Evolutionary conservation across 1,140 invertebrate genomes (phyloP), one percentile per base, ranked within the genome.

Genomic region (Eurosta solidaginis): DNA sequence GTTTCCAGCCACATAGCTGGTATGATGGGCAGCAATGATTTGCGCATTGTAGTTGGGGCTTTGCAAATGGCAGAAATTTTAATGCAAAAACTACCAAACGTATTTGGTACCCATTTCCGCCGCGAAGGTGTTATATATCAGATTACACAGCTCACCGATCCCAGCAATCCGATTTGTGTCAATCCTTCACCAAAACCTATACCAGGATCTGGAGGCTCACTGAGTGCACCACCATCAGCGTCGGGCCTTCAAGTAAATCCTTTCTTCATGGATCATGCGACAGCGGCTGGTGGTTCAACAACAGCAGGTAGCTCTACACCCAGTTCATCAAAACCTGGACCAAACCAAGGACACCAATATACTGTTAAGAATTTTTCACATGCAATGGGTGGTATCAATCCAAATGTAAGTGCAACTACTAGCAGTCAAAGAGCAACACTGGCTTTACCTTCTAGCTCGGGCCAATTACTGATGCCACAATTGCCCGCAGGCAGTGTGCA

Each of bases 1-100:
- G 96, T 99, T 22, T 97, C 97, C 25, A 98, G 96, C 82, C 97
- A 99, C 87, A 96, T 99, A 83, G 97, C 97, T 44, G 96, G 96
- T 49, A 99, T 99, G 97, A 92, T 99, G 91, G 97, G 97, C 0
- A 98, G 97, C 0, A 94, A 94, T 83, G 97, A 99, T 90, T 90
- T 98, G 54, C 93, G 96, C 83, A 98, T 99, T 82, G 96, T 98
- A 27, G 97, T 99, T 63, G 96, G 96, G 76, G 97, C 97, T n/a
- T 89, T 99, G 49, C 97, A 99, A 89, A 96, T 99, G 92, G 96
- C 96, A 20, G 95, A 97, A 87, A 96, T 99, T 81, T 88, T 99
- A 20, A 98, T 99, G 96, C 94, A 96, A 86, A 97, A 98, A 83
- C 88, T 99, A 78, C 96, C 97, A 3, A 94, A 98, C 81, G 93